phyloP scores from a whole-genome alignment of 2,888 invertebrate genomes.

The Synanthedon andrenaeformis region DNA sequence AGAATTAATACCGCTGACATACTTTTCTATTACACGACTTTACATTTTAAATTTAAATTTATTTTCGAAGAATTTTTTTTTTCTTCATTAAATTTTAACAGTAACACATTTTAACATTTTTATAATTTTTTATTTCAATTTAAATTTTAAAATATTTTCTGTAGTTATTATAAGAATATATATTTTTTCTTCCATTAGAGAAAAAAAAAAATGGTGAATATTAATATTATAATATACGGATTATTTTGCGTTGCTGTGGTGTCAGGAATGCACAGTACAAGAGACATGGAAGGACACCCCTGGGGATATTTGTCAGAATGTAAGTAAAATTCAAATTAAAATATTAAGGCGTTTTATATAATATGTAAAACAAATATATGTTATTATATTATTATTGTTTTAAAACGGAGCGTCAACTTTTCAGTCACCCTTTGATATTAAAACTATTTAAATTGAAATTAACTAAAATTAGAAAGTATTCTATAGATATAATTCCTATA shows the following conservation, averaged over 20 bases:
- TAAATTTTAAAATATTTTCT: no score
- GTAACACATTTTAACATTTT: no score
- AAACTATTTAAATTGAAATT: no score
- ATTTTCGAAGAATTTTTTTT: background rate
- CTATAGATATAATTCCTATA: no score
- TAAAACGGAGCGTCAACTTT: no score
- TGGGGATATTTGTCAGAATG: slow-evolving; percentile 39
- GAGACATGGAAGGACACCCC: slow-evolving; percentile 37
- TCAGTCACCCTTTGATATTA: no score
- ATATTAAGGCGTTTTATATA: no score
- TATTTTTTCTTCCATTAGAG: no score
- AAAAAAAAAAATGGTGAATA: background rate
- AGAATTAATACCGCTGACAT: background rate
- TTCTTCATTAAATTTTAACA: background rate
- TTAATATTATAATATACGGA: background rate
- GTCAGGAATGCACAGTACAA: slow-evolving; percentile 27
- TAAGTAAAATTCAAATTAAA: slow-evolving; percentile 16
- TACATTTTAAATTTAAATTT: background rate
- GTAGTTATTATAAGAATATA: no score
- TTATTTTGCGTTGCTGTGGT: slow-evolving; percentile 13
- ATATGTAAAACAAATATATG: no score
- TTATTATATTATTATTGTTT: no score
- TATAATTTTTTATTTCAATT: background rate
- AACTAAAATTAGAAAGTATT: no score
- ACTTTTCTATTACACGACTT: background rate